phyloP scores from a whole-genome alignment of 2,888 invertebrate species.

The Thyatira batis region DNA sequence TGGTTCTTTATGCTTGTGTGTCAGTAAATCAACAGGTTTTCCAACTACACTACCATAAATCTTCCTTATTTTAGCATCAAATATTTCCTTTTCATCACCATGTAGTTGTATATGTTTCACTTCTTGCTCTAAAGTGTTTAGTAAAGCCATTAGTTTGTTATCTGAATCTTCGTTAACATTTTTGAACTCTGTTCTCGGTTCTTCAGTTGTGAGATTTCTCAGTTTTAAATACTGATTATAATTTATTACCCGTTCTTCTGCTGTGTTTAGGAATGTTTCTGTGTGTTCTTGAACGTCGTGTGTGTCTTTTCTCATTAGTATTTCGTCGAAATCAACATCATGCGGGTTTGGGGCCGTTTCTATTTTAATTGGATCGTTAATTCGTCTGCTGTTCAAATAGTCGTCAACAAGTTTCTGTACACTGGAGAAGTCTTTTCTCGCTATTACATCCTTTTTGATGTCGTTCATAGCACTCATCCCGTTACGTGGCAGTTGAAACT shows the following conservation, averaged over 20 bases:
- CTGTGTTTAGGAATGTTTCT: constrained; percentile 29
- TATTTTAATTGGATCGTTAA: constrained; percentile 1
- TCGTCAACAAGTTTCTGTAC: constrained; percentile 44
- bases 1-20: constrained; percentile 8
- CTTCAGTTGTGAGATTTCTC: constrained; percentile 7
- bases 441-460: constrained; percentile 41
- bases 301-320: constrained; percentile 6
- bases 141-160: constrained; percentile 48
- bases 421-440: constrained; percentile 54
- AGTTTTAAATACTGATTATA: constrained; percentile 28
- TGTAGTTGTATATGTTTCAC: constrained; percentile 51
- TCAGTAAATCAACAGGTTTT: constrained; percentile 19
- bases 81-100: constrained; percentile 49
- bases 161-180: constrained; percentile 41
- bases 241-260: constrained; percentile 36
- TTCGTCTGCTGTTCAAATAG: constrained; percentile 38
- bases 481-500: constrained; percentile 34
- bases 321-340: constrained; percentile 5
- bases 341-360: constrained; percentile 7
- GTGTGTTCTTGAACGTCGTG: constrained; percentile 12
- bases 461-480: constrained; percentile 7
- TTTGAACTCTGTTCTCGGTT: constrained; percentile 10
- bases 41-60: constrained; percentile 54
- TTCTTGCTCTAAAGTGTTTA: constrained; percentile 60
- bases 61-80: constrained; percentile 61